A percentile compares a stretch with the other conserved stretches of the same genome.
Evolutionary conservation across 2,888 invertebrate genomes (phyloP).

Genomic region (Melipona bicolor): DNA sequence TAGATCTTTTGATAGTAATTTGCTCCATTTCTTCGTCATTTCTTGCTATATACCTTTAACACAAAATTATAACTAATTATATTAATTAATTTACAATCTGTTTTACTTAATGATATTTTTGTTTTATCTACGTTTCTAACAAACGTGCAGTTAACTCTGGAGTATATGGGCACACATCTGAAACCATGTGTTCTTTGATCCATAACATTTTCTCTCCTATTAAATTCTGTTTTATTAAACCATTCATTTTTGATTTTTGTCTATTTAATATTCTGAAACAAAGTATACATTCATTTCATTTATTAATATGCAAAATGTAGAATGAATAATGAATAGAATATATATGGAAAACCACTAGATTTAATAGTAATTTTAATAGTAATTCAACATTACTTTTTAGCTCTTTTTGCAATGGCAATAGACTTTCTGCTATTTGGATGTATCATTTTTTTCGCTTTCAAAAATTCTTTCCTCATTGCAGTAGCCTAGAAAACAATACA

Average conservation of each 20-base stretch:
- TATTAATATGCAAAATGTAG: neutral
- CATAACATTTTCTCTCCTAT: constrained; percentile 91
- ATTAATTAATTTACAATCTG: accelerated
- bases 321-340: neutral
- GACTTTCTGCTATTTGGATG: constrained; percentile 96
- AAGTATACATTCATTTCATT: neutral
- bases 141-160: constrained; percentile 87
- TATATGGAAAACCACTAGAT: neutral
- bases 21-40: constrained; percentile 92
- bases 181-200: constrained; percentile 89
- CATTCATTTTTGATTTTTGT: constrained; percentile 87
- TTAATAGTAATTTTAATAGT: constrained; percentile 9
- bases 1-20: constrained; percentile 91
- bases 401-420: constrained; percentile 89
- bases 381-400: constrained; percentile 85
- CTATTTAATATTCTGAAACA: constrained; percentile 85
- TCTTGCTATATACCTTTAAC: constrained; percentile 86
- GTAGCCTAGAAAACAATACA: constrained; percentile 55
- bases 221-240: constrained; percentile 90
- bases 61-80: neutral
- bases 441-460: constrained; percentile 77
- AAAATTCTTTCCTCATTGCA: constrained; percentile 53
- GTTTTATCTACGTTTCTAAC: constrained; percentile 85
- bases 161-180: constrained; percentile 86
- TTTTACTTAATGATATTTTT: neutral